Conservation (phyloP, 2,888 invertebrate genomes). For the Lordiphosa fenestrarum region DNA sequence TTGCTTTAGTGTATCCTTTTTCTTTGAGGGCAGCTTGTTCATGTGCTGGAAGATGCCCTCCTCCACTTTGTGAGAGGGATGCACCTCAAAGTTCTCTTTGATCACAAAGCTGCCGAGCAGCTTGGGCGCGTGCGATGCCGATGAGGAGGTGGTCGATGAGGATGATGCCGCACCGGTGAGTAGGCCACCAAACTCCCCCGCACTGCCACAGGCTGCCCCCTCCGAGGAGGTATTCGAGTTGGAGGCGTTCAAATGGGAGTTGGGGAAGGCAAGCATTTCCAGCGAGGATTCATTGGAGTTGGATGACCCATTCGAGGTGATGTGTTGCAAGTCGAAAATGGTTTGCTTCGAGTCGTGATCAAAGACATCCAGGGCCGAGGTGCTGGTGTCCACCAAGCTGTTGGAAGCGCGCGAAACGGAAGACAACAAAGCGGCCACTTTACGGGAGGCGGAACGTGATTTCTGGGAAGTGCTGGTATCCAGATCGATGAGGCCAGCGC, state of each 20-base stretch:
- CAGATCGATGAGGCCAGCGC: constrained; percentile 75
- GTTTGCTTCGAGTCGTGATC: constrained; percentile 80
- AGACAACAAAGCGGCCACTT: constrained; percentile 74
- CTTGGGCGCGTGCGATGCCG: constrained; percentile 71
- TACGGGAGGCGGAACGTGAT: constrained; percentile 75
- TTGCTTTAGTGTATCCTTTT: constrained; percentile 79
- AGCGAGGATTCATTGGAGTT: constrained; percentile 78
- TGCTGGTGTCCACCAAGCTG: constrained; percentile 70
- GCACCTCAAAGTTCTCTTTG: constrained; percentile 79
- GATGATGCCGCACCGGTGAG: constrained; percentile 52
- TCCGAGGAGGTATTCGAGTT: constrained; percentile 80
- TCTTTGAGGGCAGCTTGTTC: constrained; percentile 79
- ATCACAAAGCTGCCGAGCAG: constrained; percentile 77
- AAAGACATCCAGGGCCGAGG: constrained; percentile 75
- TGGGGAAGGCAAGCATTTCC: constrained; percentile 77
- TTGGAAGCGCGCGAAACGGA: constrained; percentile 71
- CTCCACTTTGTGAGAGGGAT: constrained; percentile 80
- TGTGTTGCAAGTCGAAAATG: constrained; percentile 78
- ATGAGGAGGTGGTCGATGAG: constrained; percentile 36
- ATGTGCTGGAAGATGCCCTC: constrained; percentile 80
- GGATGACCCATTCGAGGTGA: constrained; percentile 69
- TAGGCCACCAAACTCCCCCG: constrained; percentile 67
- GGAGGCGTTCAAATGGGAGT: constrained; percentile 78
- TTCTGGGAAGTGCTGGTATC: constrained; percentile 77
- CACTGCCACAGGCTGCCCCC: constrained; percentile 74